Percentiles rank a stretch among this genome's conserved stretches.
Evolutionary conservation across 2,113 vertebrate genomes (phyloP).

Genomic region (Zosterops pallidus): DNA sequence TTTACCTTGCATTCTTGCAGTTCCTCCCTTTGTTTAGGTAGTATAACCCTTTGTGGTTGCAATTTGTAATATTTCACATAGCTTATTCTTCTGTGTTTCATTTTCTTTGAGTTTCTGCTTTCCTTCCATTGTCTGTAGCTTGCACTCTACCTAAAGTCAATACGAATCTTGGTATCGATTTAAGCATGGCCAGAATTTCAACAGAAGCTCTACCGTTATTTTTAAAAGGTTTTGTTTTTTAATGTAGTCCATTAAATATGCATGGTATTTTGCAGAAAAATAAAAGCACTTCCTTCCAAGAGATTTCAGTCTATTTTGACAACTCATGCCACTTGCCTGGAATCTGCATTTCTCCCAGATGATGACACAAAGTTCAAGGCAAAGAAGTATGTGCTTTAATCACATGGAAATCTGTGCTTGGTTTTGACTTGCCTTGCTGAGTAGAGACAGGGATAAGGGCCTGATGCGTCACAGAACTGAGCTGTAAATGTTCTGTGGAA

Average conservation of each 20-base stretch:
- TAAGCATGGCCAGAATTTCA: neutral
- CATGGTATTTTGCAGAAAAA: neutral
- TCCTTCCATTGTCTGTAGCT: neutral
- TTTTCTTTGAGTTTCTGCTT: neutral
- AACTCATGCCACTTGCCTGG: neutral
- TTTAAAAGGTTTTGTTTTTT: neutral
- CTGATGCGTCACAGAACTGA: neutral
- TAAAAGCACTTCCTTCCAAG: neutral
- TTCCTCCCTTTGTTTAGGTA: neutral
- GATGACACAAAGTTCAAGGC: neutral
- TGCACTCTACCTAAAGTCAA: neutral
- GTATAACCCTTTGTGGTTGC: neutral
- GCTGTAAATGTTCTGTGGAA: neutral
- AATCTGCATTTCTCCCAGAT: neutral
- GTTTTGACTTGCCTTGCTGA: neutral
- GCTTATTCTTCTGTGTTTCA: neutral
- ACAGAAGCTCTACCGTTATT: neutral
- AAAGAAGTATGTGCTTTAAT: neutral
- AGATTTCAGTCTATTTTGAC: neutral
- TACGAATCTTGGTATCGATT: neutral
- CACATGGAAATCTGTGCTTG: neutral
- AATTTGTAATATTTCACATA: neutral
- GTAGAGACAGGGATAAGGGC: neutral
- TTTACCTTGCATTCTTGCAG: neutral
- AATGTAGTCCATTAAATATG: neutral